Base-by-base conservation (phyloP, 2,888 invertebrate genomes). In the Helobdella robusta region DNA sequence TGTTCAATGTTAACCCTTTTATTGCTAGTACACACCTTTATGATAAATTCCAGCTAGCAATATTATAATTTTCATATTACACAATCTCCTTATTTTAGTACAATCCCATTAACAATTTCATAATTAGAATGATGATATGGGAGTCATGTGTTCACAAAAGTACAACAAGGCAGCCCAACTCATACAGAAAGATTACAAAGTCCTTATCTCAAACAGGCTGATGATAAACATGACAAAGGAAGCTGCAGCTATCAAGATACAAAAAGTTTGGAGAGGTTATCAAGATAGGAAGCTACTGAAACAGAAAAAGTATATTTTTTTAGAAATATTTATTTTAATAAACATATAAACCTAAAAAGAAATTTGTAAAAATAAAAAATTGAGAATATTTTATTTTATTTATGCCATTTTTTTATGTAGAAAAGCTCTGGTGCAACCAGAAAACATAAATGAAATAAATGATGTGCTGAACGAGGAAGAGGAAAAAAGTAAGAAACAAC, bases 171-270 rank as follows among this genome's bases (percentile, higher is more conserved):
- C 40, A 35, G 58, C 64, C n/a, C 54, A 40, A 34, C 18, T 56
- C 4, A 64, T 64, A 25, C 64, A 56, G 28, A 56, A 34, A 40
- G 58, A 64, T 32, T 64, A 36, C 28, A 64, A 56, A 25, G 35
- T 30, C 23, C 48, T 56, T 34, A 54, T n/a, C n/a, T 56, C 64
- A 1, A 23, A 36, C 15, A 64, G 36, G 11, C 18, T 32, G 25
- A 28, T 32, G 46, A 59, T 11, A 8, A 18, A 8, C 8, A 15
- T 34, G 11, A 32, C 32, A 6, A 25, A 56, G 40, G 56, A 40
- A n/a, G 18, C 30, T 18, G 66, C 66, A 23, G 66, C 66, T 18
- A 5, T 52, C 4, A 62, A 62, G 20, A 66, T 66, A 32, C 66
- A 66, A 50, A 15, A 25, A 15, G 46, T 56, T 23, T 61, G 28